A percentile compares a stretch with the other conserved stretches of the same genome.
Evolutionary conservation across 2,888 invertebrate genomes (phyloP).

Genomic region (Eugnorisma glareosa): DNA sequence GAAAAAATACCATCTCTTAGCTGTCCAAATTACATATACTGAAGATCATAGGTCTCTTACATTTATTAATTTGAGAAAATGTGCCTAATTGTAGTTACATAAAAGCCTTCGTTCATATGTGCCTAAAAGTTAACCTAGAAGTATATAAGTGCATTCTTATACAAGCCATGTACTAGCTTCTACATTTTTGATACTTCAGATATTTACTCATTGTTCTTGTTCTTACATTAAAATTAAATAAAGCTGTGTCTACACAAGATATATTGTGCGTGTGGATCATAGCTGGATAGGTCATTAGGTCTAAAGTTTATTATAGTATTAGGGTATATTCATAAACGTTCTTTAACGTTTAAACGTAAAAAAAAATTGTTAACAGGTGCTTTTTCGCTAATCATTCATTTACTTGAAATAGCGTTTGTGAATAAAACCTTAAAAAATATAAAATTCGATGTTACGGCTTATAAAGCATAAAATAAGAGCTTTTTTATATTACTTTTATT

Average conservation of each 20-base stretch:
- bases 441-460: conserved; percentile 21
- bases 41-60: not conserved
- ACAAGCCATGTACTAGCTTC: not conserved
- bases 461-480: conserved; percentile 17
- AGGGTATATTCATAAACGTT: not conserved
- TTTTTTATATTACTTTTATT: conserved; percentile 27
- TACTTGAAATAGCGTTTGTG: not conserved
- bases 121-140: conserved; percentile 24
- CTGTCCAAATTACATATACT: conserved; percentile 12
- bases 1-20: not conserved
- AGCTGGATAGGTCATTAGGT: not conserved
- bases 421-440: not conserved
- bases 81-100: conserved; percentile 16
- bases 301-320: not conserved
- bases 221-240: conserved; percentile 10
- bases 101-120: conserved; percentile 10
- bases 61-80: not conserved
- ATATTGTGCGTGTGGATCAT: not conserved
- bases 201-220: conserved; percentile 18
- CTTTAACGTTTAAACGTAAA: not conserved
- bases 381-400: not conserved
- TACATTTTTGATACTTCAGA: conserved; percentile 11
- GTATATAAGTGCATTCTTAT: conserved; percentile 21
- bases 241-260: not conserved
- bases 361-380: too few relatives aligned